Conservation (phyloP, 2,888 invertebrate species). For the Rhamphomyia laevipes region DNA sequence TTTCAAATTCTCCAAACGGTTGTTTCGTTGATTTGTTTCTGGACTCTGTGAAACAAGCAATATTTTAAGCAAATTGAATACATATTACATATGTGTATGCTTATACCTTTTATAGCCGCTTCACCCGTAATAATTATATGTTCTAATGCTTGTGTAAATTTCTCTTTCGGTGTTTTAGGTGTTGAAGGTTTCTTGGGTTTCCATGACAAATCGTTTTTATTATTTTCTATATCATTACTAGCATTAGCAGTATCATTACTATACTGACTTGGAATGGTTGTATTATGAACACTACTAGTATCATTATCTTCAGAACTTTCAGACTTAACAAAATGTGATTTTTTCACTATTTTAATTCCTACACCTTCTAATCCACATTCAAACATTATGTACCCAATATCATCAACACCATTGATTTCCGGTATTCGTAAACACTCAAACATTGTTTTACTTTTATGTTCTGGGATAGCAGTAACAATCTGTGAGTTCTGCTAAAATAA, state of each 20-base stretch:
- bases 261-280: conserved; percentile 21
- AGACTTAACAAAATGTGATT: conserved; percentile 65
- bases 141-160: conserved; percentile 34
- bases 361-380: conserved; percentile 91
- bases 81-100: not conserved
- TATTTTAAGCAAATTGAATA: not conserved
- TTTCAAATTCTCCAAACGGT: conserved; percentile 14
- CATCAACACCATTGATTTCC: conserved; percentile 32
- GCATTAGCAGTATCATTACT: conserved; percentile 12
- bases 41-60: not conserved
- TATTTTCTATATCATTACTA: conserved; percentile 22
- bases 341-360: conserved; percentile 51
- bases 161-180: conserved; percentile 49
- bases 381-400: conserved; percentile 87
- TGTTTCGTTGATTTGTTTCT: not conserved
- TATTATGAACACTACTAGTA: conserved; percentile 20
- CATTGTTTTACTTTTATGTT: conserved; percentile 78
- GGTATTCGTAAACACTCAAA: conserved; percentile 68
- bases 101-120: conserved; percentile 8
- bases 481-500: conserved; percentile 25
- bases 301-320: conserved; percentile 47
- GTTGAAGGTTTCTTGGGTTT: conserved; percentile 42
- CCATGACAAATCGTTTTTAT: conserved; percentile 36
- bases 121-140: conserved; percentile 26
- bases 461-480: conserved; percentile 89